These are phyloP conservation scores for Notodromas monacha DNA, from an alignment of 2,888 invertebrate species.

Conservation along the genomic window DNA sequence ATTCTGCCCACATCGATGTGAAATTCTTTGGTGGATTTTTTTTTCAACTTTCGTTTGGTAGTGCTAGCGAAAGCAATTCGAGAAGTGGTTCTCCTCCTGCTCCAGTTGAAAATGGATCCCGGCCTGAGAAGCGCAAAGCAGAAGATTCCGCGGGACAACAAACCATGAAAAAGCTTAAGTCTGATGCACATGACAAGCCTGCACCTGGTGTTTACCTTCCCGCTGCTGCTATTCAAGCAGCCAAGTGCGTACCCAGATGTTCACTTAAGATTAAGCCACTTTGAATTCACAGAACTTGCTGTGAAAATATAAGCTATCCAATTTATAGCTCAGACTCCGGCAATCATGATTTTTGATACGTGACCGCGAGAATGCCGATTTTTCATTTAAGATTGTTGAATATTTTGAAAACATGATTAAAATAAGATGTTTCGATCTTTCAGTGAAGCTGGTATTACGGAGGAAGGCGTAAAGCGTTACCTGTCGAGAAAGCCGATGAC, in stretches of 20 bases:
- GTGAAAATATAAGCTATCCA: background rate
- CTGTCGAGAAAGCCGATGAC: conserved; percentile 90
- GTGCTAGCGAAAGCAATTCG: no score
- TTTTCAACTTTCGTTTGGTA: no score
- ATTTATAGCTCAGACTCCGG: no score
- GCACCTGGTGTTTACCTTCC: background rate
- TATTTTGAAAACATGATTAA: no score
- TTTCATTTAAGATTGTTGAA: no score
- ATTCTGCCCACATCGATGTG: no score
- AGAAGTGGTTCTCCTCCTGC: conserved; percentile 8
- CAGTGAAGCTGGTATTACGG: conserved; percentile 62
- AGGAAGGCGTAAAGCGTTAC: conserved; percentile 75
- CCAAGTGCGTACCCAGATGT: background rate
- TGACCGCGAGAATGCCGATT: no score
- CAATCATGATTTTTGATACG: no score
- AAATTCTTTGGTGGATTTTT: no score
- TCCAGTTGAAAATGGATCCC: background rate
- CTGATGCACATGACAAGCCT: background rate
- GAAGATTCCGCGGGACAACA: conserved; percentile 9
- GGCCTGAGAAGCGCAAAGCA: conserved; percentile 6
- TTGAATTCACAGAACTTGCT: background rate
- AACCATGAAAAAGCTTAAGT: conserved; percentile 6
- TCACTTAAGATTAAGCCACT: background rate
- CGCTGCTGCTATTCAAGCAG: background rate
- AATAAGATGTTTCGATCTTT: conserved; percentile 13